Evolutionary conservation across 2,888 invertebrate genomes (phyloP).

Genomic region (Drosophila melanosoma): DNA sequence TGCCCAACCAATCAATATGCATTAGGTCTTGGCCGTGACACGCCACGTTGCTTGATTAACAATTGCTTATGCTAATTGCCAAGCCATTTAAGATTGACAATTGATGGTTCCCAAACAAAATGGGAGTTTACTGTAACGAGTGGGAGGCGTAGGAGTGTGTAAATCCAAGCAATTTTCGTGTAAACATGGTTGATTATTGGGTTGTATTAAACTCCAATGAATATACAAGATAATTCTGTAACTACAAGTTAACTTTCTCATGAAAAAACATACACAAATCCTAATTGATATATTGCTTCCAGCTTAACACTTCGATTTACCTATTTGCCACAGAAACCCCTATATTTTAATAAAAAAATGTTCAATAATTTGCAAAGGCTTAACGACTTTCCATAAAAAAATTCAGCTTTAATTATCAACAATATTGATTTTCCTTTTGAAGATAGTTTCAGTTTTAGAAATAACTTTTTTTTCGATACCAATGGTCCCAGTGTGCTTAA

Average conservation of each 20-base stretch:
- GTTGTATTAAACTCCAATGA: not conserved
- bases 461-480: not conserved
- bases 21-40: conserved; percentile 30
- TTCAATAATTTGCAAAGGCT: not conserved
- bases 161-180: not conserved
- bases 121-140: not conserved
- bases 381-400: not conserved
- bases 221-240: not conserved
- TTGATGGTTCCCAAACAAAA: conserved; percentile 3
- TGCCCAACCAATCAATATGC: conserved; percentile 63
- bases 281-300: not conserved
- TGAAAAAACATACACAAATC: not conserved
- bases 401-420: not conserved
- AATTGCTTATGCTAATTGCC: conserved; percentile 11
- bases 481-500: not conserved
- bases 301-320: not conserved
- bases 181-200: not conserved
- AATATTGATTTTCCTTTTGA: not conserved
- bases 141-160: not conserved
- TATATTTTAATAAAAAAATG: not conserved
- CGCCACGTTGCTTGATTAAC: conserved; percentile 15
- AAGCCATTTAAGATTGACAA: conserved; percentile 11
- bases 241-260: not conserved
- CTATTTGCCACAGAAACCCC: not conserved
- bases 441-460: not conserved